phyloP scores from a whole-genome alignment of 1,140 invertebrate genomes.

The Tachypleus tridentatus region DNA sequence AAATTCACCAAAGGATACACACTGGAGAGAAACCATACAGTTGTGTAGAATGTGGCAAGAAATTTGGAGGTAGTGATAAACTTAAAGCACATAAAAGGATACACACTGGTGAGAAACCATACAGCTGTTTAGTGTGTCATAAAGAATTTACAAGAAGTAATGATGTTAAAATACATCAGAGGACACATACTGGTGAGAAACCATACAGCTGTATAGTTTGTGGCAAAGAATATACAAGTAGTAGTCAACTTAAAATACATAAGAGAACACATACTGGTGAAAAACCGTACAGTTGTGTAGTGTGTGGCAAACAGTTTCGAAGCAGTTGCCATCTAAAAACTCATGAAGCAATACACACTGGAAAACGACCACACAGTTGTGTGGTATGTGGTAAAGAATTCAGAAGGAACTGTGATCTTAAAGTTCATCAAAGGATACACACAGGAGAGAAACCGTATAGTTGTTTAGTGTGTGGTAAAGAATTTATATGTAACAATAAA shows the following conservation, averaged over 20 bases:
- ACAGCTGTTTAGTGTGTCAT: not conserved
- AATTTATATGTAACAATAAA: not conserved
- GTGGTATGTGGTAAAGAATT: not conserved
- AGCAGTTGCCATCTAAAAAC: not conserved
- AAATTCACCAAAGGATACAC: too few relatives aligned
- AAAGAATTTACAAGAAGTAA: not conserved
- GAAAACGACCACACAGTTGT: not conserved
- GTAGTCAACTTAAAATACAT: not conserved
- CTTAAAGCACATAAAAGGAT: not conserved
- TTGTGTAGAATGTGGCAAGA: too few relatives aligned
- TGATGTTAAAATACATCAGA: not conserved
- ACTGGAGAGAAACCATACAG: too few relatives aligned
- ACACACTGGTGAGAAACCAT: not conserved
- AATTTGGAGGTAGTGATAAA: too few relatives aligned
- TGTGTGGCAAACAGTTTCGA: not conserved
- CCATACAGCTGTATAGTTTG: conserved; percentile 1
- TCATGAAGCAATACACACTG: not conserved
- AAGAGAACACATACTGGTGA: not conserved
- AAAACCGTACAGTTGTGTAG: not conserved
- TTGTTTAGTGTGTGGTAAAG: not conserved
- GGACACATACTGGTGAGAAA: not conserved
- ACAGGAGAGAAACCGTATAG: not conserved
- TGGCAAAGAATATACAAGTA: not conserved
- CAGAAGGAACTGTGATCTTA: not conserved
- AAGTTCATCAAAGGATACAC: not conserved